Conservation (phyloP, 2,888 invertebrate species). For the Hymenopus coronatus region DNA sequence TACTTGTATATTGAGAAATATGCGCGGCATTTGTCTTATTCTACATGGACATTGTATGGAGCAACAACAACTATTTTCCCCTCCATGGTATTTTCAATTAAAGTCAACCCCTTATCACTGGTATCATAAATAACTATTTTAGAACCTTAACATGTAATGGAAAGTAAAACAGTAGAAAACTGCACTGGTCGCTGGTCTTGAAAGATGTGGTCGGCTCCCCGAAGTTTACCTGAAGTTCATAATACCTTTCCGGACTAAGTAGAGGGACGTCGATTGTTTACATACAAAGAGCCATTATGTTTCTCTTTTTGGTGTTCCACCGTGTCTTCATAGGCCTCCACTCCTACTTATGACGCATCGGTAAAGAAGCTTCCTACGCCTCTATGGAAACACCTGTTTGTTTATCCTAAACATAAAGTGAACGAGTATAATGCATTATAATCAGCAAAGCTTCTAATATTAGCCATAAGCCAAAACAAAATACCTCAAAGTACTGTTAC, state of each 20-base stretch:
- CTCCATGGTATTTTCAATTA: too few relatives aligned
- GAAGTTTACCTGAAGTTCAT: not conserved
- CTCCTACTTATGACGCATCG: not conserved
- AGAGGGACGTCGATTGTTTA: not conserved
- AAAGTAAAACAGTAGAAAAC: not conserved
- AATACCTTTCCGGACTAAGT: not conserved
- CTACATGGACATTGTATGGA: too few relatives aligned
- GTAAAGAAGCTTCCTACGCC: not conserved
- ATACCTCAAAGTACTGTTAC: too few relatives aligned
- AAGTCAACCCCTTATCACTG: too few relatives aligned
- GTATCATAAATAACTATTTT: too few relatives aligned
- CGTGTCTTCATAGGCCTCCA: not conserved
- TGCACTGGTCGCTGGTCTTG: not conserved
- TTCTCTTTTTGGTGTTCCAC: not conserved
- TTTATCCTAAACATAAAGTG: not conserved
- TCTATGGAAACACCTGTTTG: not conserved
- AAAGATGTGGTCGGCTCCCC: not conserved
- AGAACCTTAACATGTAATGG: too few relatives aligned
- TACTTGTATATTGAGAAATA: too few relatives aligned
- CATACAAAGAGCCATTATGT: not conserved
- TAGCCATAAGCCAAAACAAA: not conserved
- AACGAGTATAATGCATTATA: not conserved
- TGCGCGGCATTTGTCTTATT: too few relatives aligned
- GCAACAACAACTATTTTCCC: too few relatives aligned
- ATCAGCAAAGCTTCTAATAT: not conserved